Evolutionary conservation across 30 jellyfish, hydroid and myxozoan species (phyloP).

Genomic region (Aurelia sp.): DNA sequence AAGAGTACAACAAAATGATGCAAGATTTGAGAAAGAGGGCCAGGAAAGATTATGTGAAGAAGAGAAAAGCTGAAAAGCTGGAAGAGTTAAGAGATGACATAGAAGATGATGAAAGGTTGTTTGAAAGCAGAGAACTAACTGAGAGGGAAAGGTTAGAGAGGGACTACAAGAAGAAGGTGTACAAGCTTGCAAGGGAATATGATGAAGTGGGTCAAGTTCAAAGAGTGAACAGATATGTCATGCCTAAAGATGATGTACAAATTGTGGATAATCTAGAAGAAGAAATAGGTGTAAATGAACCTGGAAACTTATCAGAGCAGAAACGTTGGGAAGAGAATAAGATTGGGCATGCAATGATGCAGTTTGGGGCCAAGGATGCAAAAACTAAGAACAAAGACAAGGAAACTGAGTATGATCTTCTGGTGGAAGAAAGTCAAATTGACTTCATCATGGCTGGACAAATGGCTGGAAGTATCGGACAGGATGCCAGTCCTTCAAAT

Average conservation of each 20-base stretch:
- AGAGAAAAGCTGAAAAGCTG: constrained; percentile 90
- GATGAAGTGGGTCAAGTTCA: constrained; percentile 83
- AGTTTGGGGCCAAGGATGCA: constrained; percentile 98
- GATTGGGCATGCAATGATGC: constrained; percentile 96
- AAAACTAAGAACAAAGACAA: constrained; percentile 55
- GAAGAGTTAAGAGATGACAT: constrained; percentile 92
- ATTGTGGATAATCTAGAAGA: constrained; percentile 90
- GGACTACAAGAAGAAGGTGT: constrained; percentile 87
- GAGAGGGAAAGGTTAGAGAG: constrained; percentile 90
- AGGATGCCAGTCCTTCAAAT: constrained; percentile 11
- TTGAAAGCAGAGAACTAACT: constrained; percentile 87
- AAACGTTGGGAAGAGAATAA: constrained; percentile 98
- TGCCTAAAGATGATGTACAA: constrained; percentile 98
- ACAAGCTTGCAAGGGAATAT: constrained; percentile 89
- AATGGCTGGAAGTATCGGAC: constrained; percentile 93
- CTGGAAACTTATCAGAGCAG: constrained; percentile 90
- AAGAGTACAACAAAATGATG: constrained; percentile 74
- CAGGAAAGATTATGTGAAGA: constrained; percentile 96
- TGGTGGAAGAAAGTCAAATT: constrained; percentile 94
- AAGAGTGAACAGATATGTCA: constrained; percentile 87
- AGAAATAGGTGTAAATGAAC: constrained; percentile 74
- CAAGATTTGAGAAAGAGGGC: constrained; percentile 93
- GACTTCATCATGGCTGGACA: constrained; percentile 99
- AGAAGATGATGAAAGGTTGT: constrained; percentile 96
- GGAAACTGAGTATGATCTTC: constrained; percentile 87